Conservation (phyloP, 2,888 invertebrate genomes). For the Nesidiocoris tenuis region DNA sequence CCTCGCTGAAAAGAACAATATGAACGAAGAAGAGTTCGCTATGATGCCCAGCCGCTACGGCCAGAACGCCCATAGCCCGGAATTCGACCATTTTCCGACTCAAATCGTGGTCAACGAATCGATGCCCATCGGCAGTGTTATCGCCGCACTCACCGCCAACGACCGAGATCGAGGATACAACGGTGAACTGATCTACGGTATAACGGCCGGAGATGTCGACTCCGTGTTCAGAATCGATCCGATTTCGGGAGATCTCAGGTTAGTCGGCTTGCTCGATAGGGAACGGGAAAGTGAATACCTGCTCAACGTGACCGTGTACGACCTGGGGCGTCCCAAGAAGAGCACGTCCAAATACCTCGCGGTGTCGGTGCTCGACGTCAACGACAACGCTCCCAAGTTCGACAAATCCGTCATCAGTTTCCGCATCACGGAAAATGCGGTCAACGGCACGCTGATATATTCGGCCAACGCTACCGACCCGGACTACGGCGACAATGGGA, state of each 20-base stretch:
- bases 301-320: slow-evolving; percentile 83
- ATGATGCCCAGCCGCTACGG: slow-evolving; percentile 77
- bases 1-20: slow-evolving; percentile 75
- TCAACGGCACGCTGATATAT: slow-evolving; percentile 81
- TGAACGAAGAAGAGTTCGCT: slow-evolving; percentile 62
- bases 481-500: slow-evolving; percentile 77
- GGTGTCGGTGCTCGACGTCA: slow-evolving; percentile 79
- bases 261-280: slow-evolving; percentile 82
- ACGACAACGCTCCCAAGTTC: slow-evolving; percentile 84
- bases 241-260: slow-evolving; percentile 77
- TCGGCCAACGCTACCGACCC: slow-evolving; percentile 77
- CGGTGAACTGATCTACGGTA: slow-evolving; percentile 81
- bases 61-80: slow-evolving; percentile 80
- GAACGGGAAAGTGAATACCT: slow-evolving; percentile 80
- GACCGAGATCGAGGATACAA: slow-evolving; percentile 88
- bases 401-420: slow-evolving; percentile 60
- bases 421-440: slow-evolving; percentile 78
- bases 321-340: slow-evolving; percentile 77
- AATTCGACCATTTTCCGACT: slow-evolving; percentile 78
- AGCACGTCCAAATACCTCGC: slow-evolving; percentile 61
- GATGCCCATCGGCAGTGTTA: slow-evolving; percentile 70
- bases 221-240: slow-evolving; percentile 83
- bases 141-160: slow-evolving; percentile 70
- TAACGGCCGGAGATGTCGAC: slow-evolving; percentile 78
- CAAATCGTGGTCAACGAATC: slow-evolving; percentile 83